Conservation (phyloP, 1,140 invertebrate genomes). For the Panulirus ornatus region DNA sequence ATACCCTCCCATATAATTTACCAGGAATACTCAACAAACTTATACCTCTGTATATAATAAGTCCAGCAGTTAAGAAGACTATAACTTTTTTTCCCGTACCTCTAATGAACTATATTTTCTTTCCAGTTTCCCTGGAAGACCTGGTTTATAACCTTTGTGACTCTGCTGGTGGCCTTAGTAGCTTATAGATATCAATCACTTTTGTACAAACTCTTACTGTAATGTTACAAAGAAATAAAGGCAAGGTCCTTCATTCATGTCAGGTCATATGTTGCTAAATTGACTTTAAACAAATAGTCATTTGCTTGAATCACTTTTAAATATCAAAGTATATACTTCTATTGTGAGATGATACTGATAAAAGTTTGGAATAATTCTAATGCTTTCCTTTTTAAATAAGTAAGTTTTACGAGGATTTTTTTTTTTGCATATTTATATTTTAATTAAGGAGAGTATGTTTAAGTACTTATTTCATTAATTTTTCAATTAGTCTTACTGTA, state of each 20-base stretch:
- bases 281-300: too few species aligned
- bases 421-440: too few species aligned
- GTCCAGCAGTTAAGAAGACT: too few species aligned
- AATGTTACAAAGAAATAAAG: not conserved
- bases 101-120: not conserved
- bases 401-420: not conserved
- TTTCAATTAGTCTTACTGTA: not conserved
- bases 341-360: not conserved
- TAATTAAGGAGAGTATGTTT: too few species aligned
- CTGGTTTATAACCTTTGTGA: constrained; percentile 60
- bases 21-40: not conserved
- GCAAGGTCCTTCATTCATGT: too few species aligned
- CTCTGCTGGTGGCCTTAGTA: constrained; percentile 35
- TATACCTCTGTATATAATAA: not conserved
- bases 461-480: not conserved
- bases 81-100: not conserved
- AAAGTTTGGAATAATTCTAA: not conserved
- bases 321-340: not conserved
- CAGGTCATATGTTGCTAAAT: too few species aligned
- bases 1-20: not conserved
- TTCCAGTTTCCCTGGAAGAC: constrained; percentile 68
- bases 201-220: constrained; percentile 5
- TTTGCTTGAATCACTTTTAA: not conserved
- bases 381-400: not conserved
- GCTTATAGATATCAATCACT: constrained; percentile 37